Percentiles rank a stretch among this genome's conserved stretches.
Conservation (phyloP, 1,140 invertebrate species). For the Drosophila bifasciata region DNA sequence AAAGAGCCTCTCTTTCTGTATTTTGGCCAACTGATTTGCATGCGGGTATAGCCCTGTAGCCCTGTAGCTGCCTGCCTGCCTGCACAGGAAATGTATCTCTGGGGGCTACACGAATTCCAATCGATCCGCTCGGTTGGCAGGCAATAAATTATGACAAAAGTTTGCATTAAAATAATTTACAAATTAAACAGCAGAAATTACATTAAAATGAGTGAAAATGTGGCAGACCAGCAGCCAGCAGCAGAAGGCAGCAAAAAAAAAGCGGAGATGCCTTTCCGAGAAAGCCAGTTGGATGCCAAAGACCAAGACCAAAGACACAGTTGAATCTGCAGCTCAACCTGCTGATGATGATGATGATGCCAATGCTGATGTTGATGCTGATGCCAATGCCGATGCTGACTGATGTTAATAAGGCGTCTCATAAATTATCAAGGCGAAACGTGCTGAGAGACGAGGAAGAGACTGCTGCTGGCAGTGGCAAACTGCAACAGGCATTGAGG, state of each 20-base stretch:
- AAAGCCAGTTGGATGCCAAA: conserved; percentile 64
- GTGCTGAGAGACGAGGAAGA: conserved; percentile 56
- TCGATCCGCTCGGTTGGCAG: background rate
- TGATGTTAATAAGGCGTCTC: conserved; percentile 83
- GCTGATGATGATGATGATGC: conserved; percentile 11
- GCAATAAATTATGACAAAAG: conserved; percentile 62
- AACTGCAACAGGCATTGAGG: conserved; percentile 5
- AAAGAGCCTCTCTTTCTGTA: background rate
- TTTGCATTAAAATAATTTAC: conserved; percentile 70
- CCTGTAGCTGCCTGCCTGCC: no score
- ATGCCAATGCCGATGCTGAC: conserved; percentile 47
- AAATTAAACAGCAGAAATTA: conserved; percentile 79
- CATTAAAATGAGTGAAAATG: conserved; percentile 75
- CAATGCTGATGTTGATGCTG: conserved; percentile 16
- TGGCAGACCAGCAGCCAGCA: conserved; percentile 16
- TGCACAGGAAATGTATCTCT: conserved; percentile 10
- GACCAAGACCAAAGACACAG: conserved; percentile 17
- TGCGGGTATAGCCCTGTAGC: conserved; percentile 14
- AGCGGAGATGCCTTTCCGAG: conserved; percentile 73
- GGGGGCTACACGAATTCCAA: conserved; percentile 22
- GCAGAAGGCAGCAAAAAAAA: conserved; percentile 38
- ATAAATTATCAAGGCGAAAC: conserved; percentile 80
- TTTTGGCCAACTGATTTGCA: conserved; percentile 61
- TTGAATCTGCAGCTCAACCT: conserved; percentile 1
- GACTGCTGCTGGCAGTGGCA: conserved; percentile 49